Evolutionary conservation across 2,888 invertebrate species (phyloP), one percentile per base, ranked within the genome.

Genomic region (Stenoptilia bipunctidactyla): DNA sequence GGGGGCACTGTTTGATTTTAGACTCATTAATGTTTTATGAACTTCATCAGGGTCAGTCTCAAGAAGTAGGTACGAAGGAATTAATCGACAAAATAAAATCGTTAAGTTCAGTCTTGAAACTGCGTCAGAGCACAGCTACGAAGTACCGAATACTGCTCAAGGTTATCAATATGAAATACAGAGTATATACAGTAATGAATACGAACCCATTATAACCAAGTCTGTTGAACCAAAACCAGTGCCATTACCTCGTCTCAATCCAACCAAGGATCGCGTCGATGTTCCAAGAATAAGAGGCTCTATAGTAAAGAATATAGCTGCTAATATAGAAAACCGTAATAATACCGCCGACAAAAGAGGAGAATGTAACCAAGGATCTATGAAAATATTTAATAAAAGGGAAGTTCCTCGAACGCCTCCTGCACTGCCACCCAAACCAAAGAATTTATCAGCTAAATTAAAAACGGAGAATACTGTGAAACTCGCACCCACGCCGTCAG

Each of bases 341-440:
- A 68, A 67, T 44, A 72, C 59, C 41, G 80, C 85, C 51, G 89
- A 89, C 43, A 74, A 76, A 30, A 75, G 66, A 47, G 47, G 55
- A 43, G 86, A 85, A 41, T 65, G 58, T 38, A 79, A 66, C 45
- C 52, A 63, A 40, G 72, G 70, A 44, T 63, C 76, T 38, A 79
- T 80, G 74, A 83, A 83, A 50, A 73, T 80, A 53, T 77, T 82
- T 46, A 84, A 84, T 50, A 84, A 76, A 49, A 74, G 72, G 50
- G 88, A 89, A 68, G 88, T 88, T 45, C 80, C 88, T 54, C 76
- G 90, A 57, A 86, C 86, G 48, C 92, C 92, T 43, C 91, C 92
- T 40, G 90, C 92, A 48, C 72, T 93, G 62, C 92, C 93, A 45
- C 91, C 93, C 36, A 92, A 93, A 73, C 92, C 92, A 55, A 88